A percentile compares a stretch with the other conserved stretches of the same genome.
These are phyloP conservation scores for Dolichoris vasculosae DNA, from an alignment of 1,140 invertebrate species.

Conservation along the genomic window DNA sequence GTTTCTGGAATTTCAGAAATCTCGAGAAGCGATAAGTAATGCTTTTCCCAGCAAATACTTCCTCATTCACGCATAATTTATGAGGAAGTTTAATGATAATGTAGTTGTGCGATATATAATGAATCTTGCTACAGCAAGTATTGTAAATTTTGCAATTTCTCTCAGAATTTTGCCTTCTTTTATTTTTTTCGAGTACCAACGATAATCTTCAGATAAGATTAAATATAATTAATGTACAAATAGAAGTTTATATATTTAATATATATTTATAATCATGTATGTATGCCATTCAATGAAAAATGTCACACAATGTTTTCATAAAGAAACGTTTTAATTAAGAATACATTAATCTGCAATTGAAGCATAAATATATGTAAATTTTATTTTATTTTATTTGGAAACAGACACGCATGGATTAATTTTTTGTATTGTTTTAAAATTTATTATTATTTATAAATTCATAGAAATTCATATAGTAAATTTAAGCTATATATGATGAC, in stretches of 20 bases:
- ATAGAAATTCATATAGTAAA: too few relatives aligned
- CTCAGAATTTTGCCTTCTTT: neutral
- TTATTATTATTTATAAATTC: neutral
- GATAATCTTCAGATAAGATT: neutral
- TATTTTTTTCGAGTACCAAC: neutral
- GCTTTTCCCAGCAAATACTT: neutral
- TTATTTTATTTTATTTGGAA: neutral
- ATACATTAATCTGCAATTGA: neutral
- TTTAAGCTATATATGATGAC: too few relatives aligned
- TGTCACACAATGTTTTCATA: too few relatives aligned
- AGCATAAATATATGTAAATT: neutral
- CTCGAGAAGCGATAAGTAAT: slow-evolving; percentile 4
- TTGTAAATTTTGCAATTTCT: neutral
- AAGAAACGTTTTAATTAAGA: neutral
- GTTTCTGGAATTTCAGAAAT: slow-evolving; percentile 44
- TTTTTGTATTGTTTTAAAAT: neutral
- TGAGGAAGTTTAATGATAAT: neutral
- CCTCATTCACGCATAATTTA: neutral
- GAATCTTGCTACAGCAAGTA: neutral
- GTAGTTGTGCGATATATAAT: neutral
- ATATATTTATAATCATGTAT: too few relatives aligned
- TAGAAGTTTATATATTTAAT: neutral
- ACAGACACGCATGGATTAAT: neutral
- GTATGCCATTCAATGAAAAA: too few relatives aligned
- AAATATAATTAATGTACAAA: neutral